Evolutionary conservation across 2,888 invertebrate species (phyloP).

Genomic region (Tubulanus polymorphus): DNA sequence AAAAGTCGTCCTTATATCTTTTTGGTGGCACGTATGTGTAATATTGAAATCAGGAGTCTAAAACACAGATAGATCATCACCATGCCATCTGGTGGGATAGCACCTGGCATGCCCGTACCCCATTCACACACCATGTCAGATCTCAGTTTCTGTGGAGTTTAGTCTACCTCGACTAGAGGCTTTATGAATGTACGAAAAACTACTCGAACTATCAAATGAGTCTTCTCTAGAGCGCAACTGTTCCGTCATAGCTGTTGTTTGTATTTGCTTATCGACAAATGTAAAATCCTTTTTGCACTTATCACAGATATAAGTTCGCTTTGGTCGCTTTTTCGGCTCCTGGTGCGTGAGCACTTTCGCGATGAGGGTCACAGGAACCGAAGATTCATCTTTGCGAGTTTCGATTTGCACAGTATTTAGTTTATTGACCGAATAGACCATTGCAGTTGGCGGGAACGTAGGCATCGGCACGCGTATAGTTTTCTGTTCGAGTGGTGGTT

Average conservation of each 20-base stretch:
- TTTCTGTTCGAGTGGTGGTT: conserved; percentile 28
- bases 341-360: conserved; percentile 44
- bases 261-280: conserved; percentile 36
- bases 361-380: conserved; percentile 44
- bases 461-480: conserved; percentile 72
- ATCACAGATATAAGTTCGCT: conserved; percentile 38
- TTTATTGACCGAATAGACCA: conserved; percentile 62
- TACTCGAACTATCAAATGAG: conserved; percentile 2
- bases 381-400: conserved; percentile 11
- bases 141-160: conserved; percentile 32
- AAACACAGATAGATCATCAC: no score
- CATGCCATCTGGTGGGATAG: no score
- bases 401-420: conserved; percentile 14
- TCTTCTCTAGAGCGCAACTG: no score
- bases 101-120: background rate
- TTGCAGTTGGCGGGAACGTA: conserved; percentile 79
- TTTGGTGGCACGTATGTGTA: no score
- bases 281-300: conserved; percentile 38
- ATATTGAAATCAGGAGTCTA: no score
- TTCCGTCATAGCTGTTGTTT: conserved; percentile 25
- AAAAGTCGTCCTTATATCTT: no score
- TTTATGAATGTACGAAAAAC: background rate
- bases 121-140: conserved; percentile 6
- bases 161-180: conserved; percentile 12
- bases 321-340: conserved; percentile 28